A percentile compares a stretch with the other conserved stretches of the same genome.
phyloP scores from a whole-genome alignment of 2,797 vertebrate genomes.

The Sardinella longiceps region DNA sequence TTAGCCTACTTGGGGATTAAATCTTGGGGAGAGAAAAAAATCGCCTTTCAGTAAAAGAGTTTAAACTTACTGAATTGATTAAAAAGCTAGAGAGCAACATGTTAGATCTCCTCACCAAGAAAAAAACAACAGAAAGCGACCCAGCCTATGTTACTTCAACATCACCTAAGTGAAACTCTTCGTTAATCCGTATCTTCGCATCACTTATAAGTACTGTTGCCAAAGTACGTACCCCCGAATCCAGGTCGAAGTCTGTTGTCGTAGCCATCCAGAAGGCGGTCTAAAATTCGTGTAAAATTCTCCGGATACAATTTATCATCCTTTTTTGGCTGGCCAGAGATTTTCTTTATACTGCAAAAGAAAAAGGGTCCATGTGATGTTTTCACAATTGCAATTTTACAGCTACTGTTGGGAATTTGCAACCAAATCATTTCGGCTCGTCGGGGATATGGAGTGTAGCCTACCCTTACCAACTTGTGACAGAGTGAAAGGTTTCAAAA shows the following conservation, averaged over 20 bases:
- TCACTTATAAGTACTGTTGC: background rate
- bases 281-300: conserved; percentile 97
- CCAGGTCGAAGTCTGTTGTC: conserved; percentile 98
- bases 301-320: conserved; percentile 92
- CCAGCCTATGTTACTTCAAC: background rate
- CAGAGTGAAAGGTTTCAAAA: background rate
- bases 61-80: background rate
- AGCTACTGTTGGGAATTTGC: background rate
- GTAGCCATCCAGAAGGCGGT: conserved; percentile 96
- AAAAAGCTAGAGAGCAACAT: background rate
- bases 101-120: background rate
- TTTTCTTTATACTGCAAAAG: conserved; percentile 80
- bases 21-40: background rate
- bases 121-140: background rate
- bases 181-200: background rate
- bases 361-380: conserved; percentile 13
- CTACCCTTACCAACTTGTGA: background rate
- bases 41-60: conserved; percentile 4
- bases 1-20: conserved; percentile 17
- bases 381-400: background rate
- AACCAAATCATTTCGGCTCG: background rate
- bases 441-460: background rate
- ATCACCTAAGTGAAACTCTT: background rate
- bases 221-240: conserved; percentile 87
- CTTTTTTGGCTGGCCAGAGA: conserved; percentile 84